Evolutionary conservation across 2,888 invertebrate species (phyloP).

Genomic region (Diabrotica balteata): DNA sequence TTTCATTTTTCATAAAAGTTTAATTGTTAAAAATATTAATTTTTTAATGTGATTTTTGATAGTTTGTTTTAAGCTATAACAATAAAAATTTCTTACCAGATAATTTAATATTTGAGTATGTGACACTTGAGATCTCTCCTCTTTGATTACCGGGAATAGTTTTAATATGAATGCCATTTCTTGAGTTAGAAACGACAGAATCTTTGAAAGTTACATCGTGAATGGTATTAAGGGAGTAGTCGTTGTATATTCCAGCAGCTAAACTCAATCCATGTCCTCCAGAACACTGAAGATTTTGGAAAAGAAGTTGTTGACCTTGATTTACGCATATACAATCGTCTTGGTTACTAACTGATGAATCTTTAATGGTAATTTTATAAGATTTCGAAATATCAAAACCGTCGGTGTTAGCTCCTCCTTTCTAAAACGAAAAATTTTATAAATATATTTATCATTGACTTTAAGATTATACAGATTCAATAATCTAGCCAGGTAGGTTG

Average conservation of each 20-base stretch:
- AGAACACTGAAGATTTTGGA: constrained; percentile 26
- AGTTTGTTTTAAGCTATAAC: no score
- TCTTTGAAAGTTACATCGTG: constrained; percentile 25
- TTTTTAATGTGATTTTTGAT: no score
- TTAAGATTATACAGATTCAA: no score
- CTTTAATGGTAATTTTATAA: constrained; percentile 13
- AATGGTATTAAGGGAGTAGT: constrained; percentile 15
- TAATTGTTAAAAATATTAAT: no score
- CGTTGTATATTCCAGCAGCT: constrained; percentile 21
- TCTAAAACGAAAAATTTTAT: constrained; percentile 3
- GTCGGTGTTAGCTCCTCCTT: constrained; percentile 26
- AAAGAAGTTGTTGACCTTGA: constrained; percentile 19
- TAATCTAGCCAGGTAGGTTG: no score
- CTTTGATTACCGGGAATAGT: constrained; percentile 15
- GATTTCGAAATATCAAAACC: constrained; percentile 23
- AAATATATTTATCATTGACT: no score
- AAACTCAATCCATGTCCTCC: constrained; percentile 35
- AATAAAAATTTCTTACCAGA: constrained; percentile 8
- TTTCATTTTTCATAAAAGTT: no score
- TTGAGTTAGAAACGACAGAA: constrained; percentile 17
- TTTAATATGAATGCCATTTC: constrained; percentile 29
- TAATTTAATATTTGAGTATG: constrained; percentile 25
- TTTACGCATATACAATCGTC: constrained; percentile 28
- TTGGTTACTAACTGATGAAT: constrained; percentile 20
- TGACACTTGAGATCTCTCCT: constrained; percentile 22